These are phyloP conservation scores for Aporophyla lueneburgensis DNA, from an alignment of 2,888 invertebrate species.

Conservation along the genomic window DNA sequence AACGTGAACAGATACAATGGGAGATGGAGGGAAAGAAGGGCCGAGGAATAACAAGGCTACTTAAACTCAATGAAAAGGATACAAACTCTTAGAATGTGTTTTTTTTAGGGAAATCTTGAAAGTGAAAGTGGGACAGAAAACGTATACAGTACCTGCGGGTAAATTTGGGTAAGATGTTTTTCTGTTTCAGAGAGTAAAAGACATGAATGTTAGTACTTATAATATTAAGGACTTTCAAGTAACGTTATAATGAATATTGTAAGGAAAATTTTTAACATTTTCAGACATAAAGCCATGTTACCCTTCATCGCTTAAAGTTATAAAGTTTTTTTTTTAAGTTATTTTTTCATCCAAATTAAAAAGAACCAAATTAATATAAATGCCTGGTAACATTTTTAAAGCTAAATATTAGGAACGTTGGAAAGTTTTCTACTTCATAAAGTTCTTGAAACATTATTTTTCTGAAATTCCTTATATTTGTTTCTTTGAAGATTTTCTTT, in stretches of 20 bases:
- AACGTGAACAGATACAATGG: constrained; percentile 46
- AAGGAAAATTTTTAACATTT: not conserved
- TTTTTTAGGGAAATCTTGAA: not conserved
- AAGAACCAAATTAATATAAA: not conserved
- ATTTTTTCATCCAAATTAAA: not conserved
- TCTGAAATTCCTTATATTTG: constrained; percentile 16
- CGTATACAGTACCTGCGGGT: not conserved
- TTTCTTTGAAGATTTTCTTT: constrained; percentile 32
- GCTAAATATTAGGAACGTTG: too few relatives aligned
- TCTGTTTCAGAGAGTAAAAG: not conserved
- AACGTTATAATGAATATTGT: not conserved
- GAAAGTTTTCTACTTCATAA: too few relatives aligned
- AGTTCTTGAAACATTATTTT: constrained; percentile 53
- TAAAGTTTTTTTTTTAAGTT: too few relatives aligned
- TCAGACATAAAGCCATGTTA: not conserved
- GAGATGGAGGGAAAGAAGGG: constrained; percentile 1
- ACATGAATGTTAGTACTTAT: too few relatives aligned
- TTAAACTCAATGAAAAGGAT: constrained; percentile 38
- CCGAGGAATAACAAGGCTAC: constrained; percentile 49
- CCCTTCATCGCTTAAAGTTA: too few relatives aligned
- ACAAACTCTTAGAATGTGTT: constrained; percentile 9
- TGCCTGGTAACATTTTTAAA: not conserved
- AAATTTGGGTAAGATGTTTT: not conserved
- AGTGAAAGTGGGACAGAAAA: not conserved
- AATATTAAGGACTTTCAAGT: constrained; percentile 6